Evolutionary conservation across 2,113 vertebrate species (phyloP), one percentile per base, ranked within the genome.

Genomic region (Coryphaenoides rupestris): DNA sequence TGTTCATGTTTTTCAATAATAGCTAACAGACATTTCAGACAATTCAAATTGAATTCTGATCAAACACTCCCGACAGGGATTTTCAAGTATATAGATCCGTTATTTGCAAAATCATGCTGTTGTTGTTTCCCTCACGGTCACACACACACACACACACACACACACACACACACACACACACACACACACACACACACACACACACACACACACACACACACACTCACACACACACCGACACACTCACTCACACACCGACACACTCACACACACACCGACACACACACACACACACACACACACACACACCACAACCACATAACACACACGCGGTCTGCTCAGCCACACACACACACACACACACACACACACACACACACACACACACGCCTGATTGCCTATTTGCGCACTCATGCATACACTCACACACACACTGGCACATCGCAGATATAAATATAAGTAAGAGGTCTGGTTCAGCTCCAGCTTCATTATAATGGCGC

Each of bases 401-500:
- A n/a, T n/a, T n/a, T n/a, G n/a, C n/a, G n/a, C n/a, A n/a, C 40
- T 22, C 9, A 57, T 62, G 61, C 62, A 5, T 16, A 3, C 63
- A 24, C 19, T 3, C 50, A 16, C 21, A 40, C 14, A 49, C 60
- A 40, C 40, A 21, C 60, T 28, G n/a, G 54, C 15, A 1, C 17
- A 50, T n/a, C 19, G 1, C 7, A n/a, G n/a, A n/a, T n/a, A n/a
- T n/a, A n/a, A n/a, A n/a, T 40, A 40, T 40, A 6, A 5, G 33
- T 12, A 40, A 40, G 13, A 40, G 33, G 0, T n/a, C 64, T 84
- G 77, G 72, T 69, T 52, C 45, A 55, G 52, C n/a, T 65, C 72
- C 79, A 78, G 52, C 66, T 77, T 79, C 72, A 80, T 77, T 77
- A 82, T 74, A 73, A 63, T 63, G 63, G 65, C 63, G 62, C 78